Percentiles rank a stretch among this genome's conserved stretches.
Evolutionary conservation across 1,140 invertebrate species (phyloP).

Genomic region (Aethina tumida): DNA sequence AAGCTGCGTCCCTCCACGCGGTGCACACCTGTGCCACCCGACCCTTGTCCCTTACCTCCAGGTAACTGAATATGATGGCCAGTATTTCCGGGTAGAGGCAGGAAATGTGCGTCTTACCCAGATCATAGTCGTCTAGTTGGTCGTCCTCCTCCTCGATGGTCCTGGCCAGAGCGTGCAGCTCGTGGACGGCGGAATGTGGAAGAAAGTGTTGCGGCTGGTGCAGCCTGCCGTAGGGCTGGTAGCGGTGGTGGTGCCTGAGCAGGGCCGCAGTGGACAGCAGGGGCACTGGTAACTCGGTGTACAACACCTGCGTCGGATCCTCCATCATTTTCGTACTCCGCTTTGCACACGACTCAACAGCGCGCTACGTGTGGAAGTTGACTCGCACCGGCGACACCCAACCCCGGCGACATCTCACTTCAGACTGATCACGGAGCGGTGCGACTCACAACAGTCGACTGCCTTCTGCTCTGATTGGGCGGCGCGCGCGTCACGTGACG

Average conservation of each 20-base stretch:
- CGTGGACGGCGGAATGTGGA: constrained; percentile 35
- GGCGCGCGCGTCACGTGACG: constrained; percentile 45
- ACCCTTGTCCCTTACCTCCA: constrained; percentile 81
- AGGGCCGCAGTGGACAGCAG: constrained; percentile 29
- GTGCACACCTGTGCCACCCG: constrained; percentile 82
- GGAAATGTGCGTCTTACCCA: constrained; percentile 67
- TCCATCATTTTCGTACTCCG: constrained; percentile 29
- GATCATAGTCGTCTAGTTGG: constrained; percentile 16
- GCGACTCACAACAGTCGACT: constrained; percentile 24
- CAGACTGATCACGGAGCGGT: constrained; percentile 24
- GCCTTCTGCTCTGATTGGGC: constrained; percentile 35
- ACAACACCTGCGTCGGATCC: constrained; percentile 34
- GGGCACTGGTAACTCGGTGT: constrained; percentile 38
- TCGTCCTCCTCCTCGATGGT: constrained; percentile 23
- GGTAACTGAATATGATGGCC: constrained; percentile 81
- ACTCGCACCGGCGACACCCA: constrained; percentile 35
- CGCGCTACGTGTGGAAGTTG: constrained; percentile 33
- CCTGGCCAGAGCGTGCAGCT: constrained; percentile 46
- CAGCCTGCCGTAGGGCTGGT: constrained; percentile 43
- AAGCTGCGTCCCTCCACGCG: constrained; percentile 84
- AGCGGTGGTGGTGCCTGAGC: constrained; percentile 36
- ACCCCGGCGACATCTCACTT: constrained; percentile 24
- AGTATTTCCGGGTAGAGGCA: constrained; percentile 86
- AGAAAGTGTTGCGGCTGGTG: constrained; percentile 46
- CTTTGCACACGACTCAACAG: constrained; percentile 15